Conservation (phyloP, 2,113 vertebrate genomes). For the Trichechus manatus region DNA sequence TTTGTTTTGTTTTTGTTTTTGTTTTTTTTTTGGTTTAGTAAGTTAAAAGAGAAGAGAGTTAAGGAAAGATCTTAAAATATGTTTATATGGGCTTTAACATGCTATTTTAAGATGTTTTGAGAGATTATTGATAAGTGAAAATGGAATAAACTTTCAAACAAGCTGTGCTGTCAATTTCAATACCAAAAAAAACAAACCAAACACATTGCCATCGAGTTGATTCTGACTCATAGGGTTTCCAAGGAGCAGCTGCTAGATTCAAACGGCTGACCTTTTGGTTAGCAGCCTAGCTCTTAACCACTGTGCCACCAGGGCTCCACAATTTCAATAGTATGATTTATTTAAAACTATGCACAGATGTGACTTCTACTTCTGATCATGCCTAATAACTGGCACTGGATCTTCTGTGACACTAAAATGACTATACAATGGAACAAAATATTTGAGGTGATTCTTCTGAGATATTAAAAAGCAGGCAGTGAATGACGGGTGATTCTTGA, state of each 20-base stretch:
- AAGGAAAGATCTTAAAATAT: background rate
- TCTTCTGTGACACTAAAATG: background rate
- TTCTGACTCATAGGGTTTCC: too few species aligned
- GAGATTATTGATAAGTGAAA: background rate
- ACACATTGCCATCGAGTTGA: too few species aligned
- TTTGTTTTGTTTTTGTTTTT: too few species aligned
- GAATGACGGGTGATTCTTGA: background rate
- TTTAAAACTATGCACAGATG: background rate
- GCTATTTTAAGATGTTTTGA: background rate
- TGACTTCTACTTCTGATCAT: background rate
- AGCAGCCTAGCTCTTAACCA: too few species aligned
- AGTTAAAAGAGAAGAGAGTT: background rate
- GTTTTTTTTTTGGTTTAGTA: too few species aligned
- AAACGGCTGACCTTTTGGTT: too few species aligned
- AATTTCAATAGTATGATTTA: background rate
- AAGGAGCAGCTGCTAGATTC: too few species aligned
- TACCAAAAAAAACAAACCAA: too few species aligned
- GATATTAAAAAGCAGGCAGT: background rate
- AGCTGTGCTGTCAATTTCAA: background rate
- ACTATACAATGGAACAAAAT: background rate
- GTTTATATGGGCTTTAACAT: background rate
- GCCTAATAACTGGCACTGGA: background rate
- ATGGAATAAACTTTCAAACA: background rate
- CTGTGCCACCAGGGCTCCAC: too few species aligned
- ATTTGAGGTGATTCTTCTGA: background rate